These are phyloP conservation scores for Synaphobranchus kaupii DNA, from an alignment of 2,797 vertebrate species.

Conservation along the genomic window DNA sequence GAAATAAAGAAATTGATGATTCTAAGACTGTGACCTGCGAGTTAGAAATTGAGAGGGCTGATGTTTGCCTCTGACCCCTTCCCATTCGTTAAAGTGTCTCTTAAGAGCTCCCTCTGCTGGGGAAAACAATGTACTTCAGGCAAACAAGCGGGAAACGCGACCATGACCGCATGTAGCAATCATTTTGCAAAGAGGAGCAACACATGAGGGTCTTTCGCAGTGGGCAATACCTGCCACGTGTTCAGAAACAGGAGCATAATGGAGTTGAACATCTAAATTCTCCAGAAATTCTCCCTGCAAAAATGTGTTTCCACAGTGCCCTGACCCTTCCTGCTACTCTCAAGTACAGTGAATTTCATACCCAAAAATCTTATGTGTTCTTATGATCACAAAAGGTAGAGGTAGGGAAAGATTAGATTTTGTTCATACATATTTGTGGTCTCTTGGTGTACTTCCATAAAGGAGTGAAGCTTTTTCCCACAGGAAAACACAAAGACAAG, in stretches of 20 bases:
- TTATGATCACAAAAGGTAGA: neutral
- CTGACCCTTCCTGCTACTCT: neutral
- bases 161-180: neutral
- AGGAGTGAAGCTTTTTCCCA: neutral
- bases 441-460: neutral
- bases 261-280: neutral
- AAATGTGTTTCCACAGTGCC: neutral
- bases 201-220: neutral
- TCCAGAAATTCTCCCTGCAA: neutral
- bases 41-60: neutral
- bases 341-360: neutral
- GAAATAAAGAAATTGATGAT: neutral
- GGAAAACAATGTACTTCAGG: neutral
- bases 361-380: neutral
- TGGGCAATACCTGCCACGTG: neutral
- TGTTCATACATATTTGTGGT: neutral
- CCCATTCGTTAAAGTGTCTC: slow-evolving; percentile 23
- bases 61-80: neutral
- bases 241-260: neutral
- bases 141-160: neutral
- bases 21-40: neutral
- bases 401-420: neutral
- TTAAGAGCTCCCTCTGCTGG: slow-evolving; percentile 35
- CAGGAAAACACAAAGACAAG: neutral
- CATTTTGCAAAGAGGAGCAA: neutral